A percentile compares a stretch with the other conserved stretches of the same genome.
phyloP scores from a whole-genome alignment of 2,888 invertebrate genomes.

The Napeogenes sylphis region DNA sequence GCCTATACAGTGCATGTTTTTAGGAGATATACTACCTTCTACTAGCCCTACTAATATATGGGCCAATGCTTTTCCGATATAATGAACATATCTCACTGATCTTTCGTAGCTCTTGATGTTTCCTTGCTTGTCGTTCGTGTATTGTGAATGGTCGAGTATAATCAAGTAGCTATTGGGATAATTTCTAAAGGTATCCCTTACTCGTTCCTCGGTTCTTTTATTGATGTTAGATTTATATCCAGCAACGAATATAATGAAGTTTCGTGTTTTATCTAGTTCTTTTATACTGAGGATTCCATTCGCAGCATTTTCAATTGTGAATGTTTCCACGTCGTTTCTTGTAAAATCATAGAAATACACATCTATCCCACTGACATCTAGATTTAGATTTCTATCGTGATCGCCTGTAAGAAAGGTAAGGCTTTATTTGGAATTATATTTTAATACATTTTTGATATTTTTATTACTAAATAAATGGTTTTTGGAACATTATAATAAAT shows the following conservation, averaged over 20 bases:
- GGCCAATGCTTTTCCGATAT: slow-evolving; percentile 60
- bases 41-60: slow-evolving; percentile 48
- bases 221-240: slow-evolving; percentile 65
- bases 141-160: slow-evolving; percentile 65
- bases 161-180: slow-evolving; percentile 62
- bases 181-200: slow-evolving; percentile 55
- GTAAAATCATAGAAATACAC: slow-evolving; percentile 62
- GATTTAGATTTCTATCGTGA: slow-evolving; percentile 47
- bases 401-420: slow-evolving; percentile 45
- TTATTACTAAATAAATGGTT: too few relatives aligned
- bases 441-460: too few relatives aligned
- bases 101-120: slow-evolving; percentile 60
- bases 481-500: too few relatives aligned
- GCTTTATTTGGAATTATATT: too few relatives aligned
- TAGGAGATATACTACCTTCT: slow-evolving; percentile 50
- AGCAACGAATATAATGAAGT: slow-evolving; percentile 52
- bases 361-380: slow-evolving; percentile 57
- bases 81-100: slow-evolving; percentile 61
- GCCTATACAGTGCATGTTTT: slow-evolving; percentile 62
- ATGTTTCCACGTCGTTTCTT: slow-evolving; percentile 33
- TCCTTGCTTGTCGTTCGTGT: slow-evolving; percentile 59
- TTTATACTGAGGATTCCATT: slow-evolving; percentile 48
- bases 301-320: slow-evolving; percentile 51
- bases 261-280: slow-evolving; percentile 48
- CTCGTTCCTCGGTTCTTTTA: slow-evolving; percentile 54